Evolutionary conservation across 2,888 invertebrate genomes (phyloP).

Genomic region (Agonopterix heracliana): DNA sequence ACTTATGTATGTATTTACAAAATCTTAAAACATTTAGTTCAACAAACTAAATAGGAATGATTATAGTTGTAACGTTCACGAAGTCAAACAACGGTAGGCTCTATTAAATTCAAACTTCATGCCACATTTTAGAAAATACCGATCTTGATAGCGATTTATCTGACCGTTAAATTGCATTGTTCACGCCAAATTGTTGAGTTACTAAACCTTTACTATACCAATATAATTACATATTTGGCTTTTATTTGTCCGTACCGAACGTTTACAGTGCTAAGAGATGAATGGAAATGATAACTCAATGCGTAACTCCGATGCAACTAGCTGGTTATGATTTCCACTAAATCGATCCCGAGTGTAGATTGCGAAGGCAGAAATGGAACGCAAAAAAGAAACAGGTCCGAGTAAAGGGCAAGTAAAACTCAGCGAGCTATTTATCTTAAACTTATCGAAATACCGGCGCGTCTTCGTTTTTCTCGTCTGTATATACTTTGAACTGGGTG

Average conservation of each 20-base stretch:
- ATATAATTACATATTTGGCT: not conserved
- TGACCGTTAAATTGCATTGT: conserved; percentile 2
- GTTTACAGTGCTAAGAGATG: not conserved
- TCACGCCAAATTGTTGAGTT: conserved; percentile 1
- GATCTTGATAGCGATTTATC: conserved; percentile 1
- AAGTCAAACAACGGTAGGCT: not conserved
- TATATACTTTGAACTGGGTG: conserved; percentile 57
- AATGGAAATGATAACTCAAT: conserved; percentile 12
- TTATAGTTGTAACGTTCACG: too few species aligned
- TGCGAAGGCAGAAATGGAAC: conserved; percentile 40
- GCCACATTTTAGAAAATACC: not conserved
- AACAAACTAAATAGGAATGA: too few species aligned
- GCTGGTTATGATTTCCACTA: conserved; percentile 39
- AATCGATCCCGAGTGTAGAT: conserved; percentile 47
- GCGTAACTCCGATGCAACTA: conserved; percentile 30
- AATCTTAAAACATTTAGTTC: too few species aligned
- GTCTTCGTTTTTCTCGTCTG: conserved; percentile 56
- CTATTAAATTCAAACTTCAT: conserved; percentile 1
- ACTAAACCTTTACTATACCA: not conserved
- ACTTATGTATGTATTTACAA: too few species aligned
- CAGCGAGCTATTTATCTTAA: conserved; percentile 69
- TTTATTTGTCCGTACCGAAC: not conserved
- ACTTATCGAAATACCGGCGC: conserved; percentile 64
- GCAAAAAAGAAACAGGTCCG: conserved; percentile 30
- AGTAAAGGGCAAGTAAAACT: conserved; percentile 58